Base-by-base conservation (phyloP, 2,888 invertebrate species). In the Steinernema scapterisci region DNA sequence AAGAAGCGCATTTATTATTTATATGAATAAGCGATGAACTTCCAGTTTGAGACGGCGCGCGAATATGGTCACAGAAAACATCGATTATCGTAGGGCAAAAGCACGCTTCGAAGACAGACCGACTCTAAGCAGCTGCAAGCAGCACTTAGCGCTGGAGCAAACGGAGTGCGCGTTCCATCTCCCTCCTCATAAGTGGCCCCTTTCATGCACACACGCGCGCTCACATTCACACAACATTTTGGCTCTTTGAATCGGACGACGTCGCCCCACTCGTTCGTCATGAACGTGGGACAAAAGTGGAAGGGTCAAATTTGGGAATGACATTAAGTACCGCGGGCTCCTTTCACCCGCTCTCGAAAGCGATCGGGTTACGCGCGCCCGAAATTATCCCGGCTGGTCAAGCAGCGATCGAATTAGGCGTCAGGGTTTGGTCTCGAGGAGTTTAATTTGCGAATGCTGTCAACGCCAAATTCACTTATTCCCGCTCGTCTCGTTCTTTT, bases 1-100 rank as follows among this genome's bases (percentile, higher is more conserved):
- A 63, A 63, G 31, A 63, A 63, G 63, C 63, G 63, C 63, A 63
- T 63, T 63, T 63, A 63, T 63, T 63, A 63, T 63, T 63, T 6
- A 63, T 63, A 38, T 63, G 31, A 63, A 63, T 63, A 63, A 63
- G 16, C 63, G 63, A 63, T 63, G 63, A 63, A 63, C 63, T 63
- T 48, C 48, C 19, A n/a, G 48, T 48, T 38, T 38, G 38, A 38
- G 38, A 6, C 38, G 6, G 48, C 19, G 48, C 16, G 63, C 38
- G 63, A 63, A 63, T 63, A 63, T 63, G 63, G 63, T 63, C 38
- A 63, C 31, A 27, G 63, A 63, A 63, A 63, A 63, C 63, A 63
- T 63, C 63, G 63, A 63, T 63, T 63, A 63, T 63, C 63, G 63
- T 25, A n/a, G 31, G 16, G 31, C 16, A 13, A 9, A 25, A 31